These are phyloP conservation scores for Ardeotis arabs DNA, from an alignment of 2,113 vertebrate species.

Conservation along the genomic window DNA sequence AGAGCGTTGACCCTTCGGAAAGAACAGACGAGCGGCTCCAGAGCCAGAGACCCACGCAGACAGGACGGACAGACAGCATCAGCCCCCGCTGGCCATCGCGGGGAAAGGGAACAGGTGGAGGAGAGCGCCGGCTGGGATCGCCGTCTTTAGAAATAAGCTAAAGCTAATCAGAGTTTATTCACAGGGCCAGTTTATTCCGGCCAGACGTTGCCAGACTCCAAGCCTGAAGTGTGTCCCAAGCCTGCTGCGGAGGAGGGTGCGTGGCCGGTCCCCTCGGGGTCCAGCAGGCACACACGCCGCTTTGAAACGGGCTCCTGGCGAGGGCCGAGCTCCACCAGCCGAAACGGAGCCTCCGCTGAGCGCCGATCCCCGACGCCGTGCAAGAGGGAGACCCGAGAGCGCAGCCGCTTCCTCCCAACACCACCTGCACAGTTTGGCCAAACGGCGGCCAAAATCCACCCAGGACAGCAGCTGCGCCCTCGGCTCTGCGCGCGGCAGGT, in stretches of 20 bases:
- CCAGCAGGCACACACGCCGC: not conserved
- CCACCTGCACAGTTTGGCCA: not conserved
- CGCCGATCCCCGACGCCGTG: rapidly evolving
- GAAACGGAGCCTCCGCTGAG: not conserved
- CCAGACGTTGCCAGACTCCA: not conserved
- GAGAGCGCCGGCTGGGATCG: not conserved
- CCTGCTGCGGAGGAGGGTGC: not conserved
- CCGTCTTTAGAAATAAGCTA: not conserved
- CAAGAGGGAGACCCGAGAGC: not conserved
- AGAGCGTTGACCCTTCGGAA: not conserved
- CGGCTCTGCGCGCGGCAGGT: not conserved
- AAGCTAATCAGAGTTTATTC: conserved; percentile 47
- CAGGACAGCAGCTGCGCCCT: not conserved
- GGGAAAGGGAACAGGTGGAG: not conserved
- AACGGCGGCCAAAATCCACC: not conserved
- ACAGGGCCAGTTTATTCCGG: not conserved
- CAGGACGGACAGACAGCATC: not conserved
- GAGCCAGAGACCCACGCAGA: not conserved
- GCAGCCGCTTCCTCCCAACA: not conserved
- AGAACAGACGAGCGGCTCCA: not conserved
- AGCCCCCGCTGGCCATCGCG: rapidly evolving
- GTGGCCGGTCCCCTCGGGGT: not conserved
- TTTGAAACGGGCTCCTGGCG: not conserved
- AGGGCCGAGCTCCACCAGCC: not conserved
- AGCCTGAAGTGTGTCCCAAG: not conserved